These are phyloP conservation scores for Harlomillsia oculata DNA, from an alignment of 1,140 invertebrate genomes.

Conservation along the genomic window DNA sequence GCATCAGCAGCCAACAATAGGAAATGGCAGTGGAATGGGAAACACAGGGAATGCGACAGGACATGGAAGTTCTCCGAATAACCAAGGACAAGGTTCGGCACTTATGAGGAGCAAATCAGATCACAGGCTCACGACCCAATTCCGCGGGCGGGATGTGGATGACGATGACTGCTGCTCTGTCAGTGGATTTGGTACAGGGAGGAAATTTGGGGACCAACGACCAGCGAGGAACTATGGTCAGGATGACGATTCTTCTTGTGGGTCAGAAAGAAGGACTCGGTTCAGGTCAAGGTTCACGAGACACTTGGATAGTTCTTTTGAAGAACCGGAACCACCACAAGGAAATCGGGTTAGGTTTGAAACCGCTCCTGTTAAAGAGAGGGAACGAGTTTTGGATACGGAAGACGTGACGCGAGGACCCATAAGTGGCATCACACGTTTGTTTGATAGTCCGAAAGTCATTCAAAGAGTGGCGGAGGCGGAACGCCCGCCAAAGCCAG, in stretches of 20 bases:
- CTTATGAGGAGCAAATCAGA: conserved; percentile 88
- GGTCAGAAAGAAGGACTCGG: conserved; percentile 45
- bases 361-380: conserved; percentile 48
- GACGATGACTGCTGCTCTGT: conserved; percentile 22
- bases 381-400: conserved; percentile 73
- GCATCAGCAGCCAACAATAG: conserved; percentile 49
- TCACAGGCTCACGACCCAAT: conserved; percentile 78
- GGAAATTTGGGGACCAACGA: conserved; percentile 34
- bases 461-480: conserved; percentile 31
- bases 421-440: conserved; percentile 75
- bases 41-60: neutral
- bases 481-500: conserved; percentile 38
- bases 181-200: conserved; percentile 20
- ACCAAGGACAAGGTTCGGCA: conserved; percentile 49
- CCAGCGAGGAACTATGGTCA: conserved; percentile 33
- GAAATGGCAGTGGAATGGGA: conserved; percentile 8
- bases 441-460: conserved; percentile 61
- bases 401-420: conserved; percentile 80
- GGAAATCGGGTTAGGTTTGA: conserved; percentile 42
- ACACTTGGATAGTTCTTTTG: conserved; percentile 39
- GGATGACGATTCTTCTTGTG: conserved; percentile 39
- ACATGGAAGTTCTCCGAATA: conserved; percentile 11
- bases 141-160: conserved; percentile 56
- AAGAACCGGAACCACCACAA: conserved; percentile 33
- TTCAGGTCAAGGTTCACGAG: conserved; percentile 62